Evolutionary conservation across 2,888 invertebrate genomes (phyloP).

Genomic region (Aphrophora alni): DNA sequence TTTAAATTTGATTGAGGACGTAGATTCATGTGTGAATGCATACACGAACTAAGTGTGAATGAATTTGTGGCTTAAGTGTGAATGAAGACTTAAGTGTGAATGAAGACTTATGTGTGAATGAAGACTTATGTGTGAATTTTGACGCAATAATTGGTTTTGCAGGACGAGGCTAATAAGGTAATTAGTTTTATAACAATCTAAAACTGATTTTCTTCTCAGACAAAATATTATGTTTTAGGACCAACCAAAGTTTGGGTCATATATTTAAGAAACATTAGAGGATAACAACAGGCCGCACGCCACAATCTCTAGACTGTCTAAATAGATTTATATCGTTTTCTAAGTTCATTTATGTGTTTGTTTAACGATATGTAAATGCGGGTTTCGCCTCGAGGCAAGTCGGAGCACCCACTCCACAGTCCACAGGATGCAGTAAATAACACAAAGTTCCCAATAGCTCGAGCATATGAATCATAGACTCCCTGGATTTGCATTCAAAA

Average conservation of each 20-base stretch:
- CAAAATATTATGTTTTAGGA: too few relatives aligned
- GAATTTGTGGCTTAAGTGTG: too few relatives aligned
- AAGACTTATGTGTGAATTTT: too few relatives aligned
- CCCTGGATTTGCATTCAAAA: conserved; percentile 30
- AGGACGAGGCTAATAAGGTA: too few relatives aligned
- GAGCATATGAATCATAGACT: conserved; percentile 28
- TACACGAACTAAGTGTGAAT: too few relatives aligned
- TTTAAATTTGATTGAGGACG: too few relatives aligned
- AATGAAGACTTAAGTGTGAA: too few relatives aligned
- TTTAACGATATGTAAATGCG: conserved; percentile 39
- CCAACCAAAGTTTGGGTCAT: conserved; percentile 11
- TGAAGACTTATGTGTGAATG: too few relatives aligned
- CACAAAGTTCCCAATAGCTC: conserved; percentile 32
- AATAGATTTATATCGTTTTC: conserved; percentile 38
- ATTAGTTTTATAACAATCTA: too few relatives aligned
- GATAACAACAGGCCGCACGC: not conserved
- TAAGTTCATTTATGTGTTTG: conserved; percentile 41
- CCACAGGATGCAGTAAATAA: conserved; percentile 26
- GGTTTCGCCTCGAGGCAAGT: not conserved
- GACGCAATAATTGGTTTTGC: too few relatives aligned
- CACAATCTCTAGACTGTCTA: conserved; percentile 19
- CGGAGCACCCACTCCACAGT: not conserved
- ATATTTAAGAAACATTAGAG: conserved; percentile 32
- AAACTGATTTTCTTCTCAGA: too few relatives aligned
- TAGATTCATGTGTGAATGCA: too few relatives aligned